Conservation (phyloP, 2,888 invertebrate species). For the Dolichopus griseipennis region DNA sequence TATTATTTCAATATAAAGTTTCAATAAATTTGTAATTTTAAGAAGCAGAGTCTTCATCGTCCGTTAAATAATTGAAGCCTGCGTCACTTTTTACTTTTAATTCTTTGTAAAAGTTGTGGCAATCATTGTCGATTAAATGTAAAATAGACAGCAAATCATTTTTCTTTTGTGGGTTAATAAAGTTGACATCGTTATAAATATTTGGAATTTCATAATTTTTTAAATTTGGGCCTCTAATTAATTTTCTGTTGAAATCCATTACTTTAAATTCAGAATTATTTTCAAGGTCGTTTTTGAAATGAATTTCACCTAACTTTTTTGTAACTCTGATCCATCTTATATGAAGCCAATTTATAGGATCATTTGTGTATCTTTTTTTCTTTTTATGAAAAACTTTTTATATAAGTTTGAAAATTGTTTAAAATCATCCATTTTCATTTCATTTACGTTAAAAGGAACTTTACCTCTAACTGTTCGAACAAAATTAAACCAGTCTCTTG, state of each 20-base stretch:
- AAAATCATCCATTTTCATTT: neutral
- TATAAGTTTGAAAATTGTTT: neutral
- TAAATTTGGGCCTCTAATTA: neutral
- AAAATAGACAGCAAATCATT: neutral
- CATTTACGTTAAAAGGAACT: neutral
- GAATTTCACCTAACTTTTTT: neutral
- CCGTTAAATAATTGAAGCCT: neutral
- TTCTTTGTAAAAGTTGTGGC: neutral
- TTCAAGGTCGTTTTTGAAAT: neutral
- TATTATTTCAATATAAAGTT: too few species aligned
- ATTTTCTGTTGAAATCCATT: neutral
- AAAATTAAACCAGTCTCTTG: slow-evolving; percentile 3
- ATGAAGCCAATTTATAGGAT: neutral
- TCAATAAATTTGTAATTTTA: too few species aligned
- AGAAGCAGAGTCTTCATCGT: neutral
- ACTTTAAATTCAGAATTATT: neutral
- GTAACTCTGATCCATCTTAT: neutral
- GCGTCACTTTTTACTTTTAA: neutral
- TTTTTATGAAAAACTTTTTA: neutral
- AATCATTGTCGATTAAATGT: neutral
- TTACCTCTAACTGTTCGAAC: neutral
- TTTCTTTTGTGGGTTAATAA: neutral
- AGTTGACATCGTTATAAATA: neutral
- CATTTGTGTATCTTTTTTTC: neutral
- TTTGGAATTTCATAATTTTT: neutral